Conservation (phyloP, 2,797 vertebrate genomes). For the Myotis daubentonii region DNA sequence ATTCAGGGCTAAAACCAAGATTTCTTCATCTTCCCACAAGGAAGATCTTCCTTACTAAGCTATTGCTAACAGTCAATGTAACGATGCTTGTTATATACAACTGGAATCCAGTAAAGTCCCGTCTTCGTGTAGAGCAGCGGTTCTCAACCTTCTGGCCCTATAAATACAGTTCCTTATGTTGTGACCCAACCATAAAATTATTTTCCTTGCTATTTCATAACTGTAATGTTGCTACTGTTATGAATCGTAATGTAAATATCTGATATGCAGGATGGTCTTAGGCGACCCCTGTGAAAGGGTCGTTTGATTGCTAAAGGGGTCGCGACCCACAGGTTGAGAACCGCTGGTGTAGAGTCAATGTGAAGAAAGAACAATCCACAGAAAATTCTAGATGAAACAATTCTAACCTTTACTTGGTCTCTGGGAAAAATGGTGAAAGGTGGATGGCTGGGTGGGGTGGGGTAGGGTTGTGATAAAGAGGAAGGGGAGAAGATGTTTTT, state of each 20-base stretch:
- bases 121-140: background rate
- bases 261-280: too few species aligned
- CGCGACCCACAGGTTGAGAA: too few species aligned
- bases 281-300: too few species aligned
- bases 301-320: too few species aligned
- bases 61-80: background rate
- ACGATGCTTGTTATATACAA: background rate
- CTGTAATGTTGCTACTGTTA: too few species aligned
- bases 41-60: too few species aligned
- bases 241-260: too few species aligned
- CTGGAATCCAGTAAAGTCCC: background rate
- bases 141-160: too few species aligned
- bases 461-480: rapidly evolving
- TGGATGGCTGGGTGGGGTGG: too few species aligned
- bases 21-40: background rate
- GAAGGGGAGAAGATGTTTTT: background rate
- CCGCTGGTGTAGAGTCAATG: background rate
- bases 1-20: background rate
- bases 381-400: background rate
- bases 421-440: background rate
- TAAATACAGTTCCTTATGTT: too few species aligned
- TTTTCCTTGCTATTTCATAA: too few species aligned
- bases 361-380: background rate
- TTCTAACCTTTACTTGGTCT: background rate
- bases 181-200: too few species aligned